Conservation (phyloP, 2,113 vertebrate genomes). For the Etheostoma cragini region DNA sequence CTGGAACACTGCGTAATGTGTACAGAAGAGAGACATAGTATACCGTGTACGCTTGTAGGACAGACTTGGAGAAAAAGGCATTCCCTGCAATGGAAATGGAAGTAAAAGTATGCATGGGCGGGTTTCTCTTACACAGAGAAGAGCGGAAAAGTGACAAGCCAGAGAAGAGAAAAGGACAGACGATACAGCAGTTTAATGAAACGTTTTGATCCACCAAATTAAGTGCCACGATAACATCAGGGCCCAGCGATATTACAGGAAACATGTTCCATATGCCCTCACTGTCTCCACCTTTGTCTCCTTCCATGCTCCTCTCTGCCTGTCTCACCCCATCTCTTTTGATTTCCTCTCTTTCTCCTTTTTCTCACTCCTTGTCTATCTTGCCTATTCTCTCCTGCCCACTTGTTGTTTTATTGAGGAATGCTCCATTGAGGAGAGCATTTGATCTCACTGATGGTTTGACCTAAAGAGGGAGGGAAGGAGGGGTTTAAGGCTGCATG, state of each 20-base stretch:
- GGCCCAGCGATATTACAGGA: slow-evolving; percentile 56
- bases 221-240: slow-evolving; percentile 72
- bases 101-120: background rate
- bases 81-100: slow-evolving; percentile 31
- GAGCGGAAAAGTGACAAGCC: slow-evolving; percentile 14
- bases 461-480: slow-evolving; percentile 62
- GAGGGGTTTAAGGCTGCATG: slow-evolving; percentile 72
- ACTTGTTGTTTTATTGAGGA: slow-evolving; percentile 74
- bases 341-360: slow-evolving; percentile 46
- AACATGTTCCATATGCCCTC: slow-evolving; percentile 78
- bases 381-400: slow-evolving; percentile 19
- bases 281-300: slow-evolving; percentile 29
- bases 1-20: slow-evolving; percentile 32
- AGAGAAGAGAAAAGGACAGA: slow-evolving; percentile 11
- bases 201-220: slow-evolving; percentile 56
- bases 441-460: slow-evolving; percentile 75
- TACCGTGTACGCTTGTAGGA: slow-evolving; percentile 25
- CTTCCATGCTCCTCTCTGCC: slow-evolving; percentile 15
- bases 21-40: slow-evolving; percentile 41
- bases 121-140: background rate
- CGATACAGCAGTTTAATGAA: slow-evolving; percentile 45
- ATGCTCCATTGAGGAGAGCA: slow-evolving; percentile 65
- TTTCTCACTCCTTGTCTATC: slow-evolving; percentile 16
- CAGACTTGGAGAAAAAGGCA: background rate
- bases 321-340: slow-evolving; percentile 46